Evolutionary conservation across 2,888 invertebrate genomes (phyloP).

Genomic region (Watsonalla cultraria): DNA sequence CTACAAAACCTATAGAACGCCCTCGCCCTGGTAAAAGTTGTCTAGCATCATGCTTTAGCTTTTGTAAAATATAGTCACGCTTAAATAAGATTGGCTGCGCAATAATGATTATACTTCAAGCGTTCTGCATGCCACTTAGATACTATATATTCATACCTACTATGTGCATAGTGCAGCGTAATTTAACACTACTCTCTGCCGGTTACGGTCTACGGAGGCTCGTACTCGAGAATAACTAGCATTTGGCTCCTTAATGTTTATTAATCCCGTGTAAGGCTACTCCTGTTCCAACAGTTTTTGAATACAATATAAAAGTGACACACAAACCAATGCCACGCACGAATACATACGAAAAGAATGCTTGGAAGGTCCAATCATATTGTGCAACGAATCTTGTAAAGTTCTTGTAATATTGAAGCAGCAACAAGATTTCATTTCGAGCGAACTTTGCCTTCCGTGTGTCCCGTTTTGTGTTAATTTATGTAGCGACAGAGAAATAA

Average conservation of each 20-base stretch:
- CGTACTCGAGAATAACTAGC: conserved; percentile 56
- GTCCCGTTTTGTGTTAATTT: conserved; percentile 64
- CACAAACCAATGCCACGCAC: conserved; percentile 56
- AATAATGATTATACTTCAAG: conserved; percentile 79
- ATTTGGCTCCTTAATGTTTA: conserved; percentile 38
- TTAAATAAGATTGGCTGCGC: conserved; percentile 79
- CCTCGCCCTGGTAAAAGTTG: conserved; percentile 77
- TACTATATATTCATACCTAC: conserved; percentile 76
- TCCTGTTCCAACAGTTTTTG: conserved; percentile 18
- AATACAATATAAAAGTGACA: conserved; percentile 76
- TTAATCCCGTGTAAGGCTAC: conserved; percentile 38
- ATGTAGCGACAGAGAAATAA: conserved; percentile 67
- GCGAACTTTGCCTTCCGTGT: conserved; percentile 71
- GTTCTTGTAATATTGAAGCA: conserved; percentile 78
- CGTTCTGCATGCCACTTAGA: conserved; percentile 80
- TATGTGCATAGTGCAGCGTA: conserved; percentile 76
- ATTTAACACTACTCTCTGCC: conserved; percentile 70
- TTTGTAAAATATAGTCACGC: conserved; percentile 79
- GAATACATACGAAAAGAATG: conserved; percentile 61
- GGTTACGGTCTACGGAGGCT: conserved; percentile 72
- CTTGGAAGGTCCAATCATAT: conserved; percentile 77
- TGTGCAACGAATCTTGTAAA: conserved; percentile 79
- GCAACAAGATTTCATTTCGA: conserved; percentile 70
- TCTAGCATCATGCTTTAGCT: conserved; percentile 79
- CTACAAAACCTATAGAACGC: conserved; percentile 74